A percentile compares a stretch with the other conserved stretches of the same genome.
Evolutionary conservation across 2,888 invertebrate genomes (phyloP).

Genomic region (Lochmaea crataegi): DNA sequence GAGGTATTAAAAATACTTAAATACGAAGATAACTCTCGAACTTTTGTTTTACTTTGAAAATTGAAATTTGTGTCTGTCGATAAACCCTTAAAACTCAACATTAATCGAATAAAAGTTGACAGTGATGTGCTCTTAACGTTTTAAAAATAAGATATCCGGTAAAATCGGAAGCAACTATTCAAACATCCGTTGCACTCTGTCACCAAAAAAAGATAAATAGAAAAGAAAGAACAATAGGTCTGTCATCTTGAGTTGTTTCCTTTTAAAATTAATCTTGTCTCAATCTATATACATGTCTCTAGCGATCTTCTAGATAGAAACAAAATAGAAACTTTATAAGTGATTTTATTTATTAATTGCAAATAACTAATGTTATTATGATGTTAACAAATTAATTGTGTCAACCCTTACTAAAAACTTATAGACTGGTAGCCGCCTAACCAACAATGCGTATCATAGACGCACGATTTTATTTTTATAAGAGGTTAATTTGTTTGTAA

Average conservation of each 20-base stretch:
- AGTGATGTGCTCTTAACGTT: background rate
- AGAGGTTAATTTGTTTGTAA: too few relatives aligned
- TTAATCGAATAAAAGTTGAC: background rate
- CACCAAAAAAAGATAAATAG: constrained; percentile 6
- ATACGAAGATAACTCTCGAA: too few relatives aligned
- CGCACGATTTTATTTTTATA: too few relatives aligned
- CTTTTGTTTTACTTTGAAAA: background rate
- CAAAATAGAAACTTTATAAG: too few relatives aligned
- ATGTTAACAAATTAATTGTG: too few relatives aligned
- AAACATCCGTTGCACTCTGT: constrained; percentile 8
- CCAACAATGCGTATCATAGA: too few relatives aligned
- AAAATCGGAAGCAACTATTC: constrained; percentile 7
- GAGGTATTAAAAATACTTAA: too few relatives aligned
- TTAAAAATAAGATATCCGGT: background rate
- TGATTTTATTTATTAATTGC: too few relatives aligned
- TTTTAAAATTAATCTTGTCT: constrained; percentile 7
- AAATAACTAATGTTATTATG: too few relatives aligned
- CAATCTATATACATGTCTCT: background rate
- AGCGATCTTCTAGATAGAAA: too few relatives aligned
- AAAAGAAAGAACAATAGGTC: constrained; percentile 12
- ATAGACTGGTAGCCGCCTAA: too few relatives aligned
- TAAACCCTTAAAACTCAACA: background rate
- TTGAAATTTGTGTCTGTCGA: background rate
- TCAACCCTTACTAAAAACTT: too few relatives aligned
- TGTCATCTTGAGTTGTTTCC: constrained; percentile 5